A percentile compares a stretch with the other conserved stretches of the same genome.
These are phyloP conservation scores for Selenia dentaria DNA, from an alignment of 2,888 invertebrate genomes.

Conservation along the genomic window DNA sequence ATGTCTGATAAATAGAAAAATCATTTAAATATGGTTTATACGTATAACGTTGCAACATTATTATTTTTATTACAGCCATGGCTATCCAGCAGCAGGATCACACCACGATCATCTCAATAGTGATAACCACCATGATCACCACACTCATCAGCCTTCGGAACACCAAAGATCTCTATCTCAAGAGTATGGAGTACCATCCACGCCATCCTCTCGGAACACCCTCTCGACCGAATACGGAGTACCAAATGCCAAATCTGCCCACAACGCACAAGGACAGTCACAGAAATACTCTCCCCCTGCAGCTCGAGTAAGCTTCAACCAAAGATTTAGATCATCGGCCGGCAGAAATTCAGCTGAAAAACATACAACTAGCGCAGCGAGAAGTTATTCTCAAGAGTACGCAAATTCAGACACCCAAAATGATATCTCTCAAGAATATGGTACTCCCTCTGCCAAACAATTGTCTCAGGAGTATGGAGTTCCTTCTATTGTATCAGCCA, in stretches of 20 bases:
- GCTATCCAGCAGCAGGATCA: slow-evolving; percentile 24
- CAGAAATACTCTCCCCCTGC: slow-evolving; percentile 17
- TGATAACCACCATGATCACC: slow-evolving; percentile 16
- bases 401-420: slow-evolving; percentile 7
- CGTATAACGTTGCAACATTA: too few relatives aligned
- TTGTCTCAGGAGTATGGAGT: slow-evolving; percentile 33
- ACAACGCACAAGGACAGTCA: slow-evolving; percentile 4
- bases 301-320: slow-evolving; percentile 23
- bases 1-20: too few relatives aligned
- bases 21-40: too few relatives aligned
- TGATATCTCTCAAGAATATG: slow-evolving; percentile 23
- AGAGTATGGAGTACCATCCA: slow-evolving; percentile 20
- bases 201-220: slow-evolving; percentile 2
- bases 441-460: slow-evolving; percentile 22
- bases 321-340: slow-evolving; percentile 14
- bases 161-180: slow-evolving; percentile 22
- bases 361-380: neutral
- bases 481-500: slow-evolving; percentile 21
- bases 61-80: neutral
- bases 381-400: slow-evolving; percentile 6
- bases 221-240: slow-evolving; percentile 4
- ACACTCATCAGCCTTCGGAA: slow-evolving; percentile 5
- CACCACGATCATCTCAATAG: slow-evolving; percentile 7
- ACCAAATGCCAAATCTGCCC: slow-evolving; percentile 1
- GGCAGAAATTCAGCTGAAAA: slow-evolving; percentile 1